phyloP scores from a whole-genome alignment of 2,113 vertebrate species.

The Vidua macroura region DNA sequence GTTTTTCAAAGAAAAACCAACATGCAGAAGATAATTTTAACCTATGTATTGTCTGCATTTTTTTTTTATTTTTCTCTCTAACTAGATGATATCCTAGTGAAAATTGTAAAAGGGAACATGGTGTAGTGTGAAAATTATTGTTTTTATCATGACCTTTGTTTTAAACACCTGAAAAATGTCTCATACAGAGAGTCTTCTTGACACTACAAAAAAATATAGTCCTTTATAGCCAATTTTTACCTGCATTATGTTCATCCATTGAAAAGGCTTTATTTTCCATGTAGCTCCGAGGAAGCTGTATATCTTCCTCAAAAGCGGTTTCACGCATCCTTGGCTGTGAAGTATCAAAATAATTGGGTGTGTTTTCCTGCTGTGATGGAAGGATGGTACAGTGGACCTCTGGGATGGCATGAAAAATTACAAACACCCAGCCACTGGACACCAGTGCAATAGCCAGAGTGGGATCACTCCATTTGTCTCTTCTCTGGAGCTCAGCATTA shows the following conservation, averaged over 20 bases:
- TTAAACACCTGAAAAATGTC: background rate
- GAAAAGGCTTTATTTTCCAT: slow-evolving; percentile 96
- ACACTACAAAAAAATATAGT: background rate
- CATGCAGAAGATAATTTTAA: background rate
- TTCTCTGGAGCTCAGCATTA: slow-evolving; percentile 77
- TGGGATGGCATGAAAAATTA: slow-evolving; percentile 91
- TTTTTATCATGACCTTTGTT: background rate
- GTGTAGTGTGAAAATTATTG: background rate
- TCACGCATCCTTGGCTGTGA: slow-evolving; percentile 92
- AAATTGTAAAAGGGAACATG: background rate
- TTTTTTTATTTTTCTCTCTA: background rate
- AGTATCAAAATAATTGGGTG: slow-evolving; percentile 96
- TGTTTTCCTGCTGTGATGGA: slow-evolving; percentile 86
- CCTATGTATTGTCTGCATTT: background rate
- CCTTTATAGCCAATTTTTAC: slow-evolving; percentile 60
- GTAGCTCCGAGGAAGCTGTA: slow-evolving; percentile 91
- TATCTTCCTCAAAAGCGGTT: slow-evolving; percentile 94
- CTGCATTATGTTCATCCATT: slow-evolving; percentile 92
- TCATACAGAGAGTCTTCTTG: background rate
- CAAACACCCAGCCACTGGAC: slow-evolving; percentile 92
- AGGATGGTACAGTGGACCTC: slow-evolving; percentile 89
- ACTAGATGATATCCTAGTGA: background rate
- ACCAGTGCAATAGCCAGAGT: slow-evolving; percentile 89
- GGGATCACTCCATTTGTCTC: slow-evolving; percentile 88
- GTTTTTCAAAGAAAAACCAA: background rate